Evolutionary conservation across 2,797 vertebrate genomes (phyloP).

Genomic region (Limnodromus scolopaceus): DNA sequence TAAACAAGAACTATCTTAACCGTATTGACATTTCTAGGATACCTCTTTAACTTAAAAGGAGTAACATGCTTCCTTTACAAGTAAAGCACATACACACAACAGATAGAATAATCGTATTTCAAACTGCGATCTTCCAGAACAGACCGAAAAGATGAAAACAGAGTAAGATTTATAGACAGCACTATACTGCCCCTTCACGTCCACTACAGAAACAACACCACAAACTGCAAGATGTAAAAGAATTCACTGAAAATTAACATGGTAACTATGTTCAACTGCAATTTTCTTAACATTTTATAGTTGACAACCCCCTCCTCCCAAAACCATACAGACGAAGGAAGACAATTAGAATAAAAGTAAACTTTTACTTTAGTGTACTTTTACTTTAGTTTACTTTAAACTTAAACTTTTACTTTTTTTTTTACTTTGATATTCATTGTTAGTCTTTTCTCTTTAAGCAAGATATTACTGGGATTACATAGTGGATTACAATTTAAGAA

Average conservation of each 20-base stretch:
- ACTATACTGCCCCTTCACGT: constrained; percentile 78
- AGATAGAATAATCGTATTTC: background rate
- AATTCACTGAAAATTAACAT: background rate
- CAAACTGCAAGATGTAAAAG: background rate
- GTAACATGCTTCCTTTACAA: background rate
- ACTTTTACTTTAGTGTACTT: background rate
- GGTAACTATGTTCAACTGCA: background rate
- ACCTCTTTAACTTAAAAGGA: background rate
- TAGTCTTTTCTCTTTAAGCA: background rate
- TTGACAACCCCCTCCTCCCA: background rate
- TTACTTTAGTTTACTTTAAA: background rate
- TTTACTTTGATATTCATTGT: background rate
- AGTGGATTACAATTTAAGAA: background rate
- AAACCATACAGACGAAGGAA: background rate
- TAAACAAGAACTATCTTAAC: background rate
- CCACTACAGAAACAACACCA: constrained; percentile 69
- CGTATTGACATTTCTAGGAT: background rate
- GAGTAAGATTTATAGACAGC: constrained; percentile 36
- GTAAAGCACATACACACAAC: background rate
- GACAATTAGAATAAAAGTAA: background rate
- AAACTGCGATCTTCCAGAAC: background rate
- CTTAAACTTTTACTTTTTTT: background rate
- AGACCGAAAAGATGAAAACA: background rate
- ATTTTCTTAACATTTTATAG: background rate
- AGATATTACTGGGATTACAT: background rate